Conservation (phyloP, 2,888 invertebrate species). For the Beris morrisii region DNA sequence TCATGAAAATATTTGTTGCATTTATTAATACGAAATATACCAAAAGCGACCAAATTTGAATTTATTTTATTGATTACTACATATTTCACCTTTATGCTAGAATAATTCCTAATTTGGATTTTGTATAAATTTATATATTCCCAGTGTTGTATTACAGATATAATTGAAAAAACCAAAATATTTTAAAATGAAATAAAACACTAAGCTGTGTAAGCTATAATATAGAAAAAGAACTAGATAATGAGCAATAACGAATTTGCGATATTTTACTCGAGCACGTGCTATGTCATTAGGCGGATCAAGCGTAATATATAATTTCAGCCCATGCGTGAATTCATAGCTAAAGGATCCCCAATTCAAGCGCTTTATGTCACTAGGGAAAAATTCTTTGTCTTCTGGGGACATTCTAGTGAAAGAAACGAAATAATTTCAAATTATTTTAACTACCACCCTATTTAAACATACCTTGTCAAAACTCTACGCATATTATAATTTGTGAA, state of each 20-base stretch:
- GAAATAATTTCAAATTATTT: background rate
- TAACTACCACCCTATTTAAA: background rate
- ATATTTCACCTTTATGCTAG: no score
- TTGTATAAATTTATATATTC: background rate
- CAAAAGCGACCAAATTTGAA: no score
- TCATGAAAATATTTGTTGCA: no score
- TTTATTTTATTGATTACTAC: no score
- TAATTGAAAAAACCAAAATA: slow-evolving; percentile 7
- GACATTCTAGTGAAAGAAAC: slow-evolving; percentile 38
- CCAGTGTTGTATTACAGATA: background rate
- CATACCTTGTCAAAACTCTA: slow-evolving; percentile 37
- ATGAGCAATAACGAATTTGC: slow-evolving; percentile 31
- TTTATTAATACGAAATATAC: no score
- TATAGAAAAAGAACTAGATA: slow-evolving; percentile 27
- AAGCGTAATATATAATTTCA: slow-evolving; percentile 38
- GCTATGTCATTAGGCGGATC: slow-evolving; percentile 35
- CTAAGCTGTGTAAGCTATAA: slow-evolving; percentile 16
- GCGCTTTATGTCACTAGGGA: slow-evolving; percentile 41
- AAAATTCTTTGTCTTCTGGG: slow-evolving; percentile 41
- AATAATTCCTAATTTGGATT: background rate
- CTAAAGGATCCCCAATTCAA: slow-evolving; percentile 33
- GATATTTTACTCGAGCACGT: slow-evolving; percentile 16
- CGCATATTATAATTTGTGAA: slow-evolving; percentile 43
- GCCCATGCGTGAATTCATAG: slow-evolving; percentile 39
- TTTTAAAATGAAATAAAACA: slow-evolving; percentile 16